Percentiles rank a stretch among this genome's conserved stretches.
Conservation (phyloP, 2,888 invertebrate species). For the Epinotia brunnichana region DNA sequence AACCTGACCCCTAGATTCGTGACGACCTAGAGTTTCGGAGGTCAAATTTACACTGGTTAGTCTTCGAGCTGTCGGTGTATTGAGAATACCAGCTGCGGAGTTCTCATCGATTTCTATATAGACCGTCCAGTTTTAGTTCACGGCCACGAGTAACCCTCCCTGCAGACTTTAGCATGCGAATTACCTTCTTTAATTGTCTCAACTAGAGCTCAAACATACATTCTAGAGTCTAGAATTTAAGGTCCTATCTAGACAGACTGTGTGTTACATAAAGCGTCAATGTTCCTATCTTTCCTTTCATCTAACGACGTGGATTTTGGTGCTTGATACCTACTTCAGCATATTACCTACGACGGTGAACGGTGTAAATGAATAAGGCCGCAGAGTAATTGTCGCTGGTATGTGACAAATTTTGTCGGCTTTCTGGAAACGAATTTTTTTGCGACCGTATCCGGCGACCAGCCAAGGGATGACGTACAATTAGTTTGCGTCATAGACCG, state of each 20-base stretch:
- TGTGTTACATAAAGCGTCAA: slow-evolving; percentile 7
- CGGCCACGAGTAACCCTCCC: slow-evolving; percentile 24
- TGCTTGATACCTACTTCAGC: background rate
- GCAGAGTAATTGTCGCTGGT: no score
- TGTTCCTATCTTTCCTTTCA: background rate
- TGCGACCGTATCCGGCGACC: no score
- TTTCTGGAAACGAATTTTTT: no score
- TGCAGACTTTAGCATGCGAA: slow-evolving; percentile 25
- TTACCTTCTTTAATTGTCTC: background rate
- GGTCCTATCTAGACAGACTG: background rate
- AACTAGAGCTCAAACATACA: slow-evolving; percentile 16
- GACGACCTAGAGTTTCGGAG: background rate
- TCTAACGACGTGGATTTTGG: background rate
- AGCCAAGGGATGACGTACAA: no score
- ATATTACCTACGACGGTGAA: background rate
- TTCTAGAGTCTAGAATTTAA: no score
- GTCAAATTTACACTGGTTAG: background rate
- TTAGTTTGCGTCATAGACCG: no score
- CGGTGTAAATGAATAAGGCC: no score
- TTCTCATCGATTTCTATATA: slow-evolving; percentile 41
- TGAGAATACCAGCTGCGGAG: slow-evolving; percentile 29
- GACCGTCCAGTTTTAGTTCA: slow-evolving; percentile 41
- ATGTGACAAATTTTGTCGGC: no score
- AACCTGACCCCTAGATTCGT: background rate
- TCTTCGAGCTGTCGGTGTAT: background rate